These are phyloP conservation scores for Biston stratarius DNA, from an alignment of 2,888 invertebrate species.

Conservation along the genomic window DNA sequence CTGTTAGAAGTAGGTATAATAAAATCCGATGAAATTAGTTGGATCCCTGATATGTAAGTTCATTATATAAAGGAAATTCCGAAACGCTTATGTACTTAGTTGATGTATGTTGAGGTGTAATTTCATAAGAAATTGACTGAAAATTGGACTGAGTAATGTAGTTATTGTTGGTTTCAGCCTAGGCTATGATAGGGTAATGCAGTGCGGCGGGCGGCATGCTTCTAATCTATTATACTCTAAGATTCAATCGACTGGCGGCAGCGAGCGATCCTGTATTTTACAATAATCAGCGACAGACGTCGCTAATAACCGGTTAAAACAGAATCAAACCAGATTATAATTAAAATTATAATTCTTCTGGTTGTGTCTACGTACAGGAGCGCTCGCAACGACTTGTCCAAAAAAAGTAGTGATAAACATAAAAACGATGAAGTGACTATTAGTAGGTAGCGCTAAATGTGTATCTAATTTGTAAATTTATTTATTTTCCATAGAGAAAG, in stretches of 20 bases:
- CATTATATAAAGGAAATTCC: constrained; percentile 59
- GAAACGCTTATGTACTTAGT: constrained; percentile 80
- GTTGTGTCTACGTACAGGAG: constrained; percentile 41
- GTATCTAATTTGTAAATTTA: constrained; percentile 86
- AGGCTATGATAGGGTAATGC: constrained; percentile 79
- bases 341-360: constrained; percentile 25
- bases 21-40: no score
- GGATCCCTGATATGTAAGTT: constrained; percentile 33
- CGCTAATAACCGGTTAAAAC: constrained; percentile 22
- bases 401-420: constrained; percentile 77
- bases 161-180: constrained; percentile 80
- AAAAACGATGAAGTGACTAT: constrained; percentile 79
- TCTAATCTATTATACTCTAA: constrained; percentile 62
- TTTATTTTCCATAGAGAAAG: constrained; percentile 86
- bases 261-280: constrained; percentile 59
- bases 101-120: constrained; percentile 73
- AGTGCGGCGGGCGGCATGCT: constrained; percentile 82
- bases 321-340: constrained; percentile 49
- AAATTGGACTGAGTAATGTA: constrained; percentile 85
- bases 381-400: constrained; percentile 65
- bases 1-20: no score
- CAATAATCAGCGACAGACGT: constrained; percentile 33
- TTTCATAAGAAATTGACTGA: constrained; percentile 85
- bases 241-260: constrained; percentile 57
- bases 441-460: constrained; percentile 79